These are phyloP conservation scores for Monopterus albus DNA, from an alignment of 2,113 vertebrate species.

Conservation along the genomic window DNA sequence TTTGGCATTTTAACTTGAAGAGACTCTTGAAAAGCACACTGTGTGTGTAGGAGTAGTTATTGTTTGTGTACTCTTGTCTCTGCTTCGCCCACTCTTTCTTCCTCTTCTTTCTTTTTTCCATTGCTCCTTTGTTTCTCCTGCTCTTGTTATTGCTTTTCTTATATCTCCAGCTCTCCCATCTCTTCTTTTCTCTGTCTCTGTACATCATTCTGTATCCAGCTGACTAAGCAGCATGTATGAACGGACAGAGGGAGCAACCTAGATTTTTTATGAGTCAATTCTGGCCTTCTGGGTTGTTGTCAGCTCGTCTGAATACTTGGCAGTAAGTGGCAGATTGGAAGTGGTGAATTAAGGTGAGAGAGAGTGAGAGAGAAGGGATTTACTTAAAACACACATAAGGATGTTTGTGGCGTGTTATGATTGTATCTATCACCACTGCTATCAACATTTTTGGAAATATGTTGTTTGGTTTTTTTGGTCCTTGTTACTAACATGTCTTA, in stretches of 20 bases:
- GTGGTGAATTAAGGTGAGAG: constrained; percentile 25
- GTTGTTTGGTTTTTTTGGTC: too few relatives aligned
- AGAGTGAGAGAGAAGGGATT: constrained; percentile 27
- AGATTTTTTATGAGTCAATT: constrained; percentile 25
- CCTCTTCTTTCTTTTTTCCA: neutral
- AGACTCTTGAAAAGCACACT: neutral
- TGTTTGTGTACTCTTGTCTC: constrained; percentile 7
- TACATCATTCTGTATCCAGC: neutral
- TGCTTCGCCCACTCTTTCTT: neutral
- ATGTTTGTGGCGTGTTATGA: neutral
- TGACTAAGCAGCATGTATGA: constrained; percentile 20
- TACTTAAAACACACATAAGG: neutral
- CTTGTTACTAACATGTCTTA: too few relatives aligned
- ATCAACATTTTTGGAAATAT: too few relatives aligned
- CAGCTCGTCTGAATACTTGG: constrained; percentile 18
- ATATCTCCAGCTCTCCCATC: neutral
- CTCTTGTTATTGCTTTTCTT: neutral
- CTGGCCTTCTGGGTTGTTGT: constrained; percentile 16
- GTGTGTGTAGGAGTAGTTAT: constrained; percentile 4
- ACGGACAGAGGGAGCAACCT: neutral
- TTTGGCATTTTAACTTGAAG: constrained; percentile 46
- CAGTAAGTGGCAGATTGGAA: constrained; percentile 18
- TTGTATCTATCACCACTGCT: neutral
- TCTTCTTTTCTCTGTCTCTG: neutral
- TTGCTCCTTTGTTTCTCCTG: neutral